Evolutionary conservation across 2,113 vertebrate genomes (phyloP).

Genomic region (Cochlearius cochlearius): DNA sequence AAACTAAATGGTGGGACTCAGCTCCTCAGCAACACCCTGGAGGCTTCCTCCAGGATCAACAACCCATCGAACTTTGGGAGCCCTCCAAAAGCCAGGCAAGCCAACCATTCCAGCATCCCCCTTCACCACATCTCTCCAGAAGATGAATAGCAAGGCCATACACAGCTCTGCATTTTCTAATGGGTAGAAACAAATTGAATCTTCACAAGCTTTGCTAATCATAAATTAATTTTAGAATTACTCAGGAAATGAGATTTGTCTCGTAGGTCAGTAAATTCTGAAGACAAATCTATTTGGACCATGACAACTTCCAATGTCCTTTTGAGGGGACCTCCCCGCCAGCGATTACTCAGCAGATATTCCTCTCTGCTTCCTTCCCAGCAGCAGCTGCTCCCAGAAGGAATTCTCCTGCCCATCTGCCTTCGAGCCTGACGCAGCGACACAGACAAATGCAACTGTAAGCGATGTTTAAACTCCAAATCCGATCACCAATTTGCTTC

Average conservation of each 20-base stretch:
- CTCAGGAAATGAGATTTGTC: not conserved
- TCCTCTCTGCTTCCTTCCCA: not conserved
- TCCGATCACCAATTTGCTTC: not conserved
- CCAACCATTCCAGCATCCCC: not conserved
- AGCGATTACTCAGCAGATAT: not conserved
- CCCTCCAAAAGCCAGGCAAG: not conserved
- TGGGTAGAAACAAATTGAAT: not conserved
- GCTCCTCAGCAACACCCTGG: not conserved
- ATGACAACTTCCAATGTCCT: not conserved
- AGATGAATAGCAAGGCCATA: not conserved
- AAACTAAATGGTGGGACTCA: not conserved
- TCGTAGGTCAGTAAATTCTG: not conserved
- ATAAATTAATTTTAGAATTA: not conserved
- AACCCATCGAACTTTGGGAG: not conserved
- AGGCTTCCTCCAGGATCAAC: not conserved
- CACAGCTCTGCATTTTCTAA: not conserved
- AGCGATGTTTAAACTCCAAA: not conserved
- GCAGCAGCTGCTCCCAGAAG: not conserved
- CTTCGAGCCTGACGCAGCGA: not conserved
- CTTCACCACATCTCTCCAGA: not conserved
- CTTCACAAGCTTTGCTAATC: not conserved
- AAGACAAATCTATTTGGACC: not conserved
- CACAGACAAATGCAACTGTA: not conserved
- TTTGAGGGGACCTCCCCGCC: not conserved
- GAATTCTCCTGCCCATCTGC: conserved; percentile 15